Percentiles rank a stretch among this genome's conserved stretches.
phyloP scores from a whole-genome alignment of 2,888 invertebrate species.

The Heliothis peltigera region DNA sequence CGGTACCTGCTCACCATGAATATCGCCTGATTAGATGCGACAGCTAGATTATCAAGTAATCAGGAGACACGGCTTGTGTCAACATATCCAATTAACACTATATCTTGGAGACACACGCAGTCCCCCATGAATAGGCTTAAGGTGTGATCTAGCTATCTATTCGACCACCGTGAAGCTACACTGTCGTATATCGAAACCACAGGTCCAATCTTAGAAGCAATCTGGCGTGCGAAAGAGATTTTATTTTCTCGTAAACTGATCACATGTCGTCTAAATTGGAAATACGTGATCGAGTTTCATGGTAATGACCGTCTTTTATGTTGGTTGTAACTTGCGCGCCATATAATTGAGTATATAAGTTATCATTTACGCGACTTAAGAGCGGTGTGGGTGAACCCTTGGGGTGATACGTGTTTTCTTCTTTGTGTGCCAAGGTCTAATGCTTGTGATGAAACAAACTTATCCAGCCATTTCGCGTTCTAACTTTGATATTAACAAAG shows the following conservation, averaged over 20 bases:
- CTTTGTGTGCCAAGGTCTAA: conserved; percentile 18
- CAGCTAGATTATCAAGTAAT: conserved; percentile 49
- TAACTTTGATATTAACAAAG: conserved; percentile 19
- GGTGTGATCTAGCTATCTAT: conserved; percentile 7
- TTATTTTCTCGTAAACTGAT: conserved; percentile 65
- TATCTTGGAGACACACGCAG: conserved; percentile 26
- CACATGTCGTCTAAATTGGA: conserved; percentile 68
- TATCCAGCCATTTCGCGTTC: conserved; percentile 4
- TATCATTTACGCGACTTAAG: conserved; percentile 47
- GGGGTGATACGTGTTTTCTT: conserved; percentile 20
- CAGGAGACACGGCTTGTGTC: conserved; percentile 21
- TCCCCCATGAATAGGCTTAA: conserved; percentile 41
- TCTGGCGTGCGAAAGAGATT: conserved; percentile 48
- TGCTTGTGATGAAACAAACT: neutral
- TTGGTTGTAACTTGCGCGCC: conserved; percentile 66
- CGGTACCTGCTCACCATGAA: conserved; percentile 8
- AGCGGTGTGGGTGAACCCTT: conserved; percentile 34
- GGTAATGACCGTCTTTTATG: conserved; percentile 69
- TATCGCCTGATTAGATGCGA: conserved; percentile 33
- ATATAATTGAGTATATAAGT: conserved; percentile 66
- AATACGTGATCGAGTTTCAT: conserved; percentile 68
- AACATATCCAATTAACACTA: conserved; percentile 44
- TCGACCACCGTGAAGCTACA: conserved; percentile 5
- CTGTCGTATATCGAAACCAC: conserved; percentile 30
- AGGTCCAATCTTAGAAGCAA: conserved; percentile 39